phyloP scores from a whole-genome alignment of 2,113 vertebrate species.

The Prietella phreatophila region DNA sequence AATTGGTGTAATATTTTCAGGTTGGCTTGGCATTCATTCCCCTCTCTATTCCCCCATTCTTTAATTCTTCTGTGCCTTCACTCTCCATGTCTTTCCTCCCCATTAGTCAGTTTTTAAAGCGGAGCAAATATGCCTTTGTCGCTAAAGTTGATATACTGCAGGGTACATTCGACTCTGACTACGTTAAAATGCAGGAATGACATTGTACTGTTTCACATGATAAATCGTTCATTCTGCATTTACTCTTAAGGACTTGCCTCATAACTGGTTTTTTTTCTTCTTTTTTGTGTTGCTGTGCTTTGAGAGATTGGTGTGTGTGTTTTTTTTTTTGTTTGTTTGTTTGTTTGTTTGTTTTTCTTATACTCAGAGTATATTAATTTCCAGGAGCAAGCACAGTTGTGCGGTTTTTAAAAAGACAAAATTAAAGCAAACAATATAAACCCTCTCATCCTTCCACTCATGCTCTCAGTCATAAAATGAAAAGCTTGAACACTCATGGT shows the following conservation, averaged over 20 bases:
- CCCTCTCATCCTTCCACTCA: background rate
- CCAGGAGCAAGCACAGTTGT: background rate
- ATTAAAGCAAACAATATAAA: background rate
- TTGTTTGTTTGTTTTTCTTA: too few species aligned
- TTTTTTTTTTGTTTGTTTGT: background rate
- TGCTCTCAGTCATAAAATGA: background rate
- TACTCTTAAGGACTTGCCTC: constrained; percentile 5
- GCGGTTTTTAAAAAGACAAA: background rate
- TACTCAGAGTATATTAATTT: background rate
- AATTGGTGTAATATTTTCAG: constrained; percentile 20
- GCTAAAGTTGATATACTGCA: constrained; percentile 39
- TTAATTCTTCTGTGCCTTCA: constrained; percentile 9
- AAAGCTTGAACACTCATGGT: constrained; percentile 8
- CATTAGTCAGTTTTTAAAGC: constrained; percentile 40
- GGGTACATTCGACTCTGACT: constrained; percentile 27
- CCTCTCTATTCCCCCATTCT: background rate
- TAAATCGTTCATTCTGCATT: constrained; percentile 29
- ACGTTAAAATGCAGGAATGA: constrained; percentile 40
- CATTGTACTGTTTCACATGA: constrained; percentile 36
- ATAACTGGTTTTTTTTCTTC: background rate
- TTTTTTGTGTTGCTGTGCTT: background rate
- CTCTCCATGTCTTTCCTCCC: constrained; percentile 10
- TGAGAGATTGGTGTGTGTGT: background rate
- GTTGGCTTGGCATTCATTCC: constrained; percentile 23
- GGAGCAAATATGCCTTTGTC: background rate